Percentiles rank a stretch among this genome's conserved stretches.
Evolutionary conservation across 2,797 vertebrate genomes (phyloP).

Genomic region (Manis pentadactyla): DNA sequence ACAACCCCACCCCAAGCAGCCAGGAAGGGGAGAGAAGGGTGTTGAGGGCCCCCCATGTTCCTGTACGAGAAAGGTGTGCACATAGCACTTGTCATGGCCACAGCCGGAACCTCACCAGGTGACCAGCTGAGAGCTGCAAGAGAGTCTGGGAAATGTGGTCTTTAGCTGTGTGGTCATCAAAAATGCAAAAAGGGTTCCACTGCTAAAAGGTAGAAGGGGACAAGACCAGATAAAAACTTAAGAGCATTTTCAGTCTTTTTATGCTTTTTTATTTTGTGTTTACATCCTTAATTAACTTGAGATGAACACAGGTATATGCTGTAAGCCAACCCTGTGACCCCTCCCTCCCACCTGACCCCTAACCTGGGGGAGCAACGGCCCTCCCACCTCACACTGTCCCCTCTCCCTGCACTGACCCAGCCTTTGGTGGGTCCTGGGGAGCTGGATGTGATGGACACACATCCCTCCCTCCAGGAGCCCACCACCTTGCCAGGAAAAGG

Average conservation of each 20-base stretch:
- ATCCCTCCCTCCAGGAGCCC: neutral
- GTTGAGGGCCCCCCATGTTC: rapidly evolving
- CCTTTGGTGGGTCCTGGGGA: neutral
- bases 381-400: rapidly evolving
- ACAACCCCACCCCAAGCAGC: no score
- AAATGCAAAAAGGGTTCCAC: neutral
- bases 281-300: neutral
- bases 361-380: neutral
- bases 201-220: neutral
- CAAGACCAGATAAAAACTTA: neutral
- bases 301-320: neutral
- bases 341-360: neutral
- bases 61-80: neutral
- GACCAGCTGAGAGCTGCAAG: neutral
- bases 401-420: neutral
- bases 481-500: rapidly evolving
- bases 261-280: neutral
- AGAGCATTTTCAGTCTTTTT: neutral
- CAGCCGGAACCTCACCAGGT: neutral
- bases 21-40: neutral
- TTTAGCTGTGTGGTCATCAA: rapidly evolving
- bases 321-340: neutral
- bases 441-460: no score
- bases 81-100: rapidly evolving
- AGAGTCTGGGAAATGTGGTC: neutral